phyloP scores from a whole-genome alignment of 2,888 invertebrate species.

The Furcula furcula region DNA sequence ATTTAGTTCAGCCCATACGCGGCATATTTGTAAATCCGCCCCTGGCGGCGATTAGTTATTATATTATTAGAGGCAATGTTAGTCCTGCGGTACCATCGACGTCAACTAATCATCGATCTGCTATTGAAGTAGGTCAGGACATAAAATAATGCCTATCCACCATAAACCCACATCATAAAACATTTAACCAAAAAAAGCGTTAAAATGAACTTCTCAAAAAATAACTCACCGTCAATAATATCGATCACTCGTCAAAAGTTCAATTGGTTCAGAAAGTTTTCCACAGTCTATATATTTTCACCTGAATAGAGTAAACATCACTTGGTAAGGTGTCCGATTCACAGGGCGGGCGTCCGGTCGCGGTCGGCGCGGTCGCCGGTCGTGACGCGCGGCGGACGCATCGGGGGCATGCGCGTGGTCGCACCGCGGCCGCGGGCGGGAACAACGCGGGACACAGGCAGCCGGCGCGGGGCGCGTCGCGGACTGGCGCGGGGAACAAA shows the following conservation, averaged over 20 bases:
- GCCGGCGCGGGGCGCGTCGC: slow-evolving; percentile 60
- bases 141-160: slow-evolving; percentile 15
- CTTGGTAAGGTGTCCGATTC: slow-evolving; percentile 10
- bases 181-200: not conserved
- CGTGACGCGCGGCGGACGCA: slow-evolving; percentile 27
- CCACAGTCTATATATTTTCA: slow-evolving; percentile 50
- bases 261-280: slow-evolving; percentile 60
- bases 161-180: not conserved
- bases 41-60: slow-evolving; percentile 15
- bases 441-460: slow-evolving; percentile 45
- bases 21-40: too few relatives aligned
- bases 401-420: slow-evolving; percentile 20
- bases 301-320: slow-evolving; percentile 44
- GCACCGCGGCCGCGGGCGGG: slow-evolving; percentile 20
- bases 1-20: too few relatives aligned
- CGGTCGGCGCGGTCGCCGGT: slow-evolving; percentile 17
- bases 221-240: slow-evolving; percentile 52
- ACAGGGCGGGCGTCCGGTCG: slow-evolving; percentile 22
- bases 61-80: slow-evolving; percentile 19
- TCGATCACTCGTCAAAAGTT: slow-evolving; percentile 55
- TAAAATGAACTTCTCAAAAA: not conserved
- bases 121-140: slow-evolving; percentile 41
- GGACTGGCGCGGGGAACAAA: slow-evolving; percentile 43
- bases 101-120: slow-evolving; percentile 31
- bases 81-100: slow-evolving; percentile 13